Conservation (phyloP, 2,888 invertebrate species). For the Eilema griseolum region DNA sequence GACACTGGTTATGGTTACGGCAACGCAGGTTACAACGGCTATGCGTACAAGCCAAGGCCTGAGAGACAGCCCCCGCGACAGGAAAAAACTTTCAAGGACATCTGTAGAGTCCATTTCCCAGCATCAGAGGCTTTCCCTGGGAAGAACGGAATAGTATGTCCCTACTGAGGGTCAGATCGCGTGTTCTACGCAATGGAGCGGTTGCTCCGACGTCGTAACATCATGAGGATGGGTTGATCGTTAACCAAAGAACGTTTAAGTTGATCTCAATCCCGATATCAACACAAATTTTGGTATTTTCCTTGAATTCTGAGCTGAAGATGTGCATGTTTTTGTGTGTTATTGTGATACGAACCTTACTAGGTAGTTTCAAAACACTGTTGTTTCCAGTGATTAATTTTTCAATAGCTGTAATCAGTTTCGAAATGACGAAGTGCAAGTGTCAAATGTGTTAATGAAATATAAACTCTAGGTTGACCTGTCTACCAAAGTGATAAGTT, state of each 20-base stretch:
- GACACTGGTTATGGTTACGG: conserved; percentile 49
- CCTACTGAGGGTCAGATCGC: conserved; percentile 87
- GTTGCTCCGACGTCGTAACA: conserved; percentile 81
- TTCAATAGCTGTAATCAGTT: conserved; percentile 13
- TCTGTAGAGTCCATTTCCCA: conserved; percentile 90
- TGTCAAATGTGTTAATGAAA: conserved; percentile 36
- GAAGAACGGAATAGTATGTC: conserved; percentile 88
- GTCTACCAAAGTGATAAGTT: conserved; percentile 44
- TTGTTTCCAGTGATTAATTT: conserved; percentile 14
- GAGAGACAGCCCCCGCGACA: conserved; percentile 65
- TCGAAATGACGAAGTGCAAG: conserved; percentile 38
- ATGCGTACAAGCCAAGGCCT: conserved; percentile 46
- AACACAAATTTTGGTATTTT: background rate
- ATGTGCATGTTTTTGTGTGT: conserved; percentile 14
- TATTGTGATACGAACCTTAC: background rate
- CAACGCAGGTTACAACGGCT: conserved; percentile 10
- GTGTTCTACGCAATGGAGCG: conserved; percentile 86
- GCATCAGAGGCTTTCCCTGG: conserved; percentile 82
- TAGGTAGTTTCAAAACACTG: conserved; percentile 10
- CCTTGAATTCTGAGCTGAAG: background rate
- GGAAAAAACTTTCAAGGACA: conserved; percentile 89
- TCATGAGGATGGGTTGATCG: conserved; percentile 84
- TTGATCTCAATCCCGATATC: conserved; percentile 36
- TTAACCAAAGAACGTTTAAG: conserved; percentile 28
- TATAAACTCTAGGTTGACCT: conserved; percentile 19